A percentile compares a stretch with the other conserved stretches of the same genome.
These are phyloP conservation scores for Scophthalmus maximus DNA, from an alignment of 2,113 vertebrate genomes.

Conservation along the genomic window DNA sequence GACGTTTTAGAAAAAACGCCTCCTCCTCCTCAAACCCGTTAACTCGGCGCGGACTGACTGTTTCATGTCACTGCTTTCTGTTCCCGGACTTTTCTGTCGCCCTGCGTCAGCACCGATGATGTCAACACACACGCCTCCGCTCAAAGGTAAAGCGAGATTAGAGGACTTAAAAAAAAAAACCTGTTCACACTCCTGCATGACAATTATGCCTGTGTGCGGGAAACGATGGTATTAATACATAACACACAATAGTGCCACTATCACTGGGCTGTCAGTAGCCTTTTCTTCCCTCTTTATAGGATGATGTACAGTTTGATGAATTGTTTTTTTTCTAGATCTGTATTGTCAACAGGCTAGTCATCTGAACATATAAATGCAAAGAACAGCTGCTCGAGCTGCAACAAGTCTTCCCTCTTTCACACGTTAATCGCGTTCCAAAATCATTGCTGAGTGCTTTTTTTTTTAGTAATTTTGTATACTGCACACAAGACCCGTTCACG, in stretches of 20 bases:
- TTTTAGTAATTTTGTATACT: not conserved
- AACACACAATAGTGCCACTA: conserved; percentile 25
- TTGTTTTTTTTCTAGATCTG: conserved; percentile 4
- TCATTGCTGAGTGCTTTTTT: not conserved
- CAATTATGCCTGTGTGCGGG: not conserved
- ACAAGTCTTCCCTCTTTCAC: not conserved
- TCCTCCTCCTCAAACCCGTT: not conserved
- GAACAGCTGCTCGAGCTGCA: conserved; percentile 1
- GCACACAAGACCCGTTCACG: not conserved
- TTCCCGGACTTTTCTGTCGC: conserved; percentile 2
- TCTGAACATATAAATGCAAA: not conserved
- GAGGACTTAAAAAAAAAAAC: not conserved
- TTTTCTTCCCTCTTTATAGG: not conserved
- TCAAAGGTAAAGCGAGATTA: conserved; percentile 12
- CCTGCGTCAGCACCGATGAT: conserved; percentile 6
- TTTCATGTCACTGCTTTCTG: conserved; percentile 22
- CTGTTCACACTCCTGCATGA: not conserved
- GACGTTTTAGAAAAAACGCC: not conserved
- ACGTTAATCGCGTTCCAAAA: not conserved
- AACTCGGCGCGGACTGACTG: conserved; percentile 14
- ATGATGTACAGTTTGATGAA: conserved; percentile 4
- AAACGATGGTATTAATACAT: conserved; percentile 24
- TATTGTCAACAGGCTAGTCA: not conserved
- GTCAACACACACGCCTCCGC: not conserved
- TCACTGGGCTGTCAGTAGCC: conserved; percentile 8